phyloP scores from a whole-genome alignment of 1,140 invertebrate genomes.

The Bombyx mandarina region DNA sequence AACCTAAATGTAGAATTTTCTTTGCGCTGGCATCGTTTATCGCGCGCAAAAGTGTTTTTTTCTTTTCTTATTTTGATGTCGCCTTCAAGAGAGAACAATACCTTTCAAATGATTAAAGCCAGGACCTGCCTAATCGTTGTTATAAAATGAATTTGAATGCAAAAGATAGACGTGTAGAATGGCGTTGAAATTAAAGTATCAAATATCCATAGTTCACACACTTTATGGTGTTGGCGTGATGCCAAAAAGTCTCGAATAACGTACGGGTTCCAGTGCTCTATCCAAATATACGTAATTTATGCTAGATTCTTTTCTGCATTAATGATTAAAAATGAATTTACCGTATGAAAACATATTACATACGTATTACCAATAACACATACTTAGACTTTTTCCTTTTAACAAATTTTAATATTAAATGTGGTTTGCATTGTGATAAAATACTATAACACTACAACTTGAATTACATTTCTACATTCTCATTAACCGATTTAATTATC shows the following conservation, averaged over 20 bases:
- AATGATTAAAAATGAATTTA: too few species aligned
- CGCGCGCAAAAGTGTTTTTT: slow-evolving; percentile 8
- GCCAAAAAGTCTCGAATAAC: slow-evolving; percentile 41
- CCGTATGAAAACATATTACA: too few species aligned
- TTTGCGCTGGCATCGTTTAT: slow-evolving; percentile 21
- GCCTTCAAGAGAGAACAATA: too few species aligned
- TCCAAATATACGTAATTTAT: slow-evolving; percentile 38
- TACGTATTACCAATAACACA: too few species aligned
- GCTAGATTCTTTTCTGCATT: background rate
- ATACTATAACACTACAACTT: too few species aligned
- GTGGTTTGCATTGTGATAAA: too few species aligned
- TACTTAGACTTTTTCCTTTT: too few species aligned
- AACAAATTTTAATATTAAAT: too few species aligned
- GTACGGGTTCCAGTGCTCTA: slow-evolving; percentile 21
- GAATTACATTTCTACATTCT: too few species aligned
- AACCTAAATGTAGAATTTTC: slow-evolving; percentile 43
- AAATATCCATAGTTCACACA: slow-evolving; percentile 38
- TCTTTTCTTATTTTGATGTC: slow-evolving; percentile 1
- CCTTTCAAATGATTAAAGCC: too few species aligned
- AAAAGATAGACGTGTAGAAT: background rate
- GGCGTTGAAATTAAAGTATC: slow-evolving; percentile 31
- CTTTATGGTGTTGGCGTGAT: slow-evolving; percentile 20
- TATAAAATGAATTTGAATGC: background rate
- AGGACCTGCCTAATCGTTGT: background rate
- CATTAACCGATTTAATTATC: too few species aligned